These are phyloP conservation scores for Channa argus DNA, from an alignment of 2,113 vertebrate species.

Conservation along the genomic window DNA sequence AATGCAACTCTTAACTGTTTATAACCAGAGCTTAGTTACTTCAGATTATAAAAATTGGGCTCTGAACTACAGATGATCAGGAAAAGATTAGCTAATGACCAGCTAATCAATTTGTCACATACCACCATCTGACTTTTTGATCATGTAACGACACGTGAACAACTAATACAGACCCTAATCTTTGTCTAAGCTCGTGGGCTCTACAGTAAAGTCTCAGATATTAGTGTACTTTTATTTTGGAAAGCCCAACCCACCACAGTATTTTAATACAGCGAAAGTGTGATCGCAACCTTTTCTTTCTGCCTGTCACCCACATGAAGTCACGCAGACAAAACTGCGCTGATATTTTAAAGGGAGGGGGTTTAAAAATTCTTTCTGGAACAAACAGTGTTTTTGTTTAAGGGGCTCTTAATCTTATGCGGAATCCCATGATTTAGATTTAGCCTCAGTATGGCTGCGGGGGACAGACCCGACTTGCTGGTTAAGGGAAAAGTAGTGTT, in stretches of 20 bases:
- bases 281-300: constrained; percentile 5
- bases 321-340: constrained; percentile 28
- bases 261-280: background rate
- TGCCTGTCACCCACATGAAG: constrained; percentile 22
- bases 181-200: background rate
- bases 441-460: constrained; percentile 58
- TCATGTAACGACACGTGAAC: background rate
- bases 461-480: constrained; percentile 33
- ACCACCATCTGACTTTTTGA: background rate
- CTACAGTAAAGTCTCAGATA: background rate
- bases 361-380: constrained; percentile 31
- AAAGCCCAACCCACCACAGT: background rate
- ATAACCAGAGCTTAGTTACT: background rate
- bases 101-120: constrained; percentile 31
- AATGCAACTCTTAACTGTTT: no score
- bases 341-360: constrained; percentile 44
- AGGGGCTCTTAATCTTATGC: constrained; percentile 69
- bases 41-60: background rate
- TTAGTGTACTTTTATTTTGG: background rate
- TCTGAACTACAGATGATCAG: background rate
- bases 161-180: background rate
- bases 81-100: constrained; percentile 19
- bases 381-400: constrained; percentile 78
- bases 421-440: constrained; percentile 83
- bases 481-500: constrained; percentile 38